A percentile compares a stretch with the other conserved stretches of the same genome.
These are phyloP conservation scores for Zaprionus kolodkinae DNA, from an alignment of 1,140 invertebrate genomes.

Conservation along the genomic window DNA sequence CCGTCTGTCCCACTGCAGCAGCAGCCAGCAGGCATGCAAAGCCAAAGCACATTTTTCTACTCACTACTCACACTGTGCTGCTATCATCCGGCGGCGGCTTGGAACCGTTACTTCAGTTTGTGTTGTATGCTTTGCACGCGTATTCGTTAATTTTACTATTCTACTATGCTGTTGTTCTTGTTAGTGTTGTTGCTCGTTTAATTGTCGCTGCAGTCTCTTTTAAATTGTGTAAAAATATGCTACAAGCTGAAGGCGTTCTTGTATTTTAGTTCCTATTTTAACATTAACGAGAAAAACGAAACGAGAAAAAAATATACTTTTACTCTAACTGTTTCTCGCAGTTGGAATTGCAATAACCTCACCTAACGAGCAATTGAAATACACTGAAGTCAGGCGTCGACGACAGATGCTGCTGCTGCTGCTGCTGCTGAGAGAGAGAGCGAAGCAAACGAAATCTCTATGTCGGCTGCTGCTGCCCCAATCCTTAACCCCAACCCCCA, in stretches of 20 bases:
- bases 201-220: slow-evolving; percentile 32
- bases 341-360: slow-evolving; percentile 54
- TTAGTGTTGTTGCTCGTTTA: slow-evolving; percentile 18
- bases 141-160: slow-evolving; percentile 52
- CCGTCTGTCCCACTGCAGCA: slow-evolving; percentile 30
- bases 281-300: slow-evolving; percentile 27
- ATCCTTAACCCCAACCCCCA: slow-evolving; percentile 25
- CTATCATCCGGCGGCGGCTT: slow-evolving; percentile 20
- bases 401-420: slow-evolving; percentile 40
- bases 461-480: slow-evolving; percentile 31
- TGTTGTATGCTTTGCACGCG: slow-evolving; percentile 56
- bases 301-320: slow-evolving; percentile 42
- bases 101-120: slow-evolving; percentile 69
- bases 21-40: slow-evolving; percentile 40
- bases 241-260: slow-evolving; percentile 31
- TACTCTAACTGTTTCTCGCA: slow-evolving; percentile 41
- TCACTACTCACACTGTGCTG: slow-evolving; percentile 48
- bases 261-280: slow-evolving; percentile 31
- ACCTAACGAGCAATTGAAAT: slow-evolving; percentile 67
- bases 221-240: slow-evolving; percentile 47
- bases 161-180: slow-evolving; percentile 38
- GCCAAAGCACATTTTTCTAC: slow-evolving; percentile 68
- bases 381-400: slow-evolving; percentile 52
- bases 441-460: slow-evolving; percentile 24
- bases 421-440: no score